Base-by-base conservation (phyloP, 2,888 invertebrate genomes). In the Trisateles emortualis region DNA sequence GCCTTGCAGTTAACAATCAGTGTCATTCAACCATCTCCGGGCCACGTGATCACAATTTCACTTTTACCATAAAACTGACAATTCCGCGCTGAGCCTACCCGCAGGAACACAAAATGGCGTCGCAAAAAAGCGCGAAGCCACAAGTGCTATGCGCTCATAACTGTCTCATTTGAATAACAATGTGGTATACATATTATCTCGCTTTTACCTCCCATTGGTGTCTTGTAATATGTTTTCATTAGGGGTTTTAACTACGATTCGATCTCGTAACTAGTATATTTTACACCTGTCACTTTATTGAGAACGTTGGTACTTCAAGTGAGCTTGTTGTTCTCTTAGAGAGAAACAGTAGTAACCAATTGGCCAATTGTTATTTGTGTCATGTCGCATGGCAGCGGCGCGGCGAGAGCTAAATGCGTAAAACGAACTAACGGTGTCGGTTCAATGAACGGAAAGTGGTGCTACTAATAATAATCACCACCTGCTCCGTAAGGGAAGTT, bases 401-500 rank as follows among this genome's bases (percentile, higher is more conserved):
- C 70, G 80, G 85, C 83, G 84, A 88, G 86, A 89, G 74, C 87
- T 87, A 84, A 86, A 88, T 87, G 87, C 87, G 88, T 90, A 83
- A 86, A 88, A 75, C 79, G 76, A n/a, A 75, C 74, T 91, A 92
- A 92, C 92, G 91, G 92, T 88, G 82, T 80, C 84, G 73, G 91
- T 90, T 92, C 91, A 90, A 78, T 81, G 91, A 86, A 90, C 92
- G 78, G 87, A 87, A 88, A 86, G 86, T 86, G 86, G 83, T 80
- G 70, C 76, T 82, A 76, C 79, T 84, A 88, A 89, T 89, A 89
- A 90, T 90, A 90, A 87, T 86, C 74, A 76, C 82, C 88, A 90
- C 86, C 86, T 88, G 88, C 80, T 83, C 69, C 71, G 71, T 78
- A 81, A 79, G 82, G 87, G 87, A 86, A 86, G 85, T 81, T 74